These are phyloP conservation scores for Gonatopus flavifemur DNA, from an alignment of 1,140 invertebrate species.

Conservation along the genomic window DNA sequence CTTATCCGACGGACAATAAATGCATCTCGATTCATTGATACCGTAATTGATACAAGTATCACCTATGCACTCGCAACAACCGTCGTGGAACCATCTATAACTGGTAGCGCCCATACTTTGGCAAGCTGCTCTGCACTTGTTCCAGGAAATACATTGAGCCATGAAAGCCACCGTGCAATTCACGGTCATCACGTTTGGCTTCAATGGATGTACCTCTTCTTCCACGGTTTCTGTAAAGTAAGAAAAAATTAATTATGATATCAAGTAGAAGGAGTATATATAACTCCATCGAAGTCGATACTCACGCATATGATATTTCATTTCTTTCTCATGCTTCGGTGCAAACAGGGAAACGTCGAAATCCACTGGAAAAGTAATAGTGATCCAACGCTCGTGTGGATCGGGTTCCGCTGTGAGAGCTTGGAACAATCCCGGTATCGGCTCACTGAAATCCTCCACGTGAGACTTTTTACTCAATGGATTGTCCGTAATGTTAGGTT, in stretches of 20 bases:
- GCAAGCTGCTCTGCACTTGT: constrained; percentile 82
- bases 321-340: constrained; percentile 65
- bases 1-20: constrained; percentile 40
- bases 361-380: constrained; percentile 78
- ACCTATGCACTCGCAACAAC: constrained; percentile 93
- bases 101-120: constrained; percentile 74
- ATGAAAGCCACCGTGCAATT: constrained; percentile 94
- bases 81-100: constrained; percentile 92
- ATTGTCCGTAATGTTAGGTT: constrained; percentile 73
- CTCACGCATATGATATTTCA: constrained; percentile 72
- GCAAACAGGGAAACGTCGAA: constrained; percentile 60
- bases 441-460: constrained; percentile 81
- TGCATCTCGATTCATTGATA: constrained; percentile 78
- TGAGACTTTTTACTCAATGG: constrained; percentile 79
- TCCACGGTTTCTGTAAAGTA: constrained; percentile 63
- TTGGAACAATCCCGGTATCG: constrained; percentile 80
- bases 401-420: constrained; percentile 81
- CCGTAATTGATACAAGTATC: constrained; percentile 90
- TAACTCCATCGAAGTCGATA: constrained; percentile 22
- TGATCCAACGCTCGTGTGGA: constrained; percentile 71
- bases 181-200: constrained; percentile 67
- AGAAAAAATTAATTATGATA: neutral
- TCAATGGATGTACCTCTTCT: constrained; percentile 60
- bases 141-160: constrained; percentile 85
- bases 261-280: neutral